phyloP scores from a whole-genome alignment of 2,888 invertebrate species.

The Eulithis testata region DNA sequence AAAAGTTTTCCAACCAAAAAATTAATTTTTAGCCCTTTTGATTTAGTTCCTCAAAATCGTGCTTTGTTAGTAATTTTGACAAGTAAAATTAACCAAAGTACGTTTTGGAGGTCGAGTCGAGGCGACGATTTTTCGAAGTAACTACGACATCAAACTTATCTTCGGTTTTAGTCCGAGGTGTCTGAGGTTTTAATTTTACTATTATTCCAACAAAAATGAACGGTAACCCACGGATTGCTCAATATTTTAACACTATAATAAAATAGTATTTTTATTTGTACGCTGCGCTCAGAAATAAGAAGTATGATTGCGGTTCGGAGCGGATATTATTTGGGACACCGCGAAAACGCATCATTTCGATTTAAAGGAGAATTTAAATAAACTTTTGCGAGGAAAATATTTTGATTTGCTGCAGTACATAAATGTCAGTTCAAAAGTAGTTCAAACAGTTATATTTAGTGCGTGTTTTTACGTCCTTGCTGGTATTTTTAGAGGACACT shows the following conservation, averaged over 20 bases:
- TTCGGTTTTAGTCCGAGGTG: too few relatives aligned
- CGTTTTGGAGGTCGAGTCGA: too few relatives aligned
- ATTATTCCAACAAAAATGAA: too few relatives aligned
- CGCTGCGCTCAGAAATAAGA: conserved; percentile 26
- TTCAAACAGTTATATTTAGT: conserved; percentile 1
- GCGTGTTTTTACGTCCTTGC: not conserved
- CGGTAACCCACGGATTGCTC: not conserved
- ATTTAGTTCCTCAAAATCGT: too few relatives aligned
- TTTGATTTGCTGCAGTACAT: conserved; percentile 14
- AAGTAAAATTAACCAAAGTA: too few relatives aligned
- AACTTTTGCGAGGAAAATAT: conserved; percentile 19
- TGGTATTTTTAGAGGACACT: not conserved
- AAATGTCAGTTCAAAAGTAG: conserved; percentile 14
- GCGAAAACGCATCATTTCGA: conserved; percentile 25
- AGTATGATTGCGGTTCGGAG: conserved; percentile 29
- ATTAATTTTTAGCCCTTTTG: too few relatives aligned
- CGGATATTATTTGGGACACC: conserved; percentile 15
- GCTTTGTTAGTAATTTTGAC: too few relatives aligned
- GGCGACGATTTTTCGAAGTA: too few relatives aligned
- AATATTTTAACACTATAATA: conserved; percentile 21
- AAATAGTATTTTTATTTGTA: conserved; percentile 21
- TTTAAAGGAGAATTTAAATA: conserved; percentile 16
- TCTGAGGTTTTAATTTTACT: too few relatives aligned
- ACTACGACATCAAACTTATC: too few relatives aligned
- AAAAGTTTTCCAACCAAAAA: too few relatives aligned